Evolutionary conservation across 2,113 vertebrate species (phyloP).

Genomic region (Turnix velox): DNA sequence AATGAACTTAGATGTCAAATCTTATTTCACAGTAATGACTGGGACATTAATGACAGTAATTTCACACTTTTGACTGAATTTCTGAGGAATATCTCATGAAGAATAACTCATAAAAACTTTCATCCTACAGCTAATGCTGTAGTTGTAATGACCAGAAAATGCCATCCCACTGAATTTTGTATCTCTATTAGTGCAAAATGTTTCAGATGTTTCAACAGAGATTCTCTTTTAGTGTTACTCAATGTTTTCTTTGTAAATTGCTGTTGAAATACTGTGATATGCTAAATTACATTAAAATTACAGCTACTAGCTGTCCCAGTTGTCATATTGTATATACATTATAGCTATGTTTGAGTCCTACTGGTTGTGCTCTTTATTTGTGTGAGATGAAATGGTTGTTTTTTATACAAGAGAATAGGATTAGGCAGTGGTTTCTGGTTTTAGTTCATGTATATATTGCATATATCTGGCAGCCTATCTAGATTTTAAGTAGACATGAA

Average conservation of each 20-base stretch:
- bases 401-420: not conserved
- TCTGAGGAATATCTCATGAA: not conserved
- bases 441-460: not conserved
- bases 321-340: not conserved
- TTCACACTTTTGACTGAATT: not conserved
- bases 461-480: not conserved
- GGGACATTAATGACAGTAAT: too few species aligned
- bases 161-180: not conserved
- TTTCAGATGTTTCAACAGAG: not conserved
- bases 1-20: not conserved
- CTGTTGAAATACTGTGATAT: not conserved
- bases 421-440: conserved; percentile 7
- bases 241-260: conserved; percentile 1
- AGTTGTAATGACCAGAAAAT: not conserved
- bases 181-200: not conserved
- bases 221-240: not conserved
- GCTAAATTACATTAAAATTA: not conserved
- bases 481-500: not conserved
- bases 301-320: not conserved
- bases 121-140: fast-evolving
- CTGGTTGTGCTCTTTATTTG: not conserved
- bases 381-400: not conserved
- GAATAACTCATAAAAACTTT: not conserved
- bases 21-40: not conserved
- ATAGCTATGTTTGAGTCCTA: not conserved